phyloP scores from a whole-genome alignment of 2,888 invertebrate genomes.

The Oxystoma pomonae region DNA sequence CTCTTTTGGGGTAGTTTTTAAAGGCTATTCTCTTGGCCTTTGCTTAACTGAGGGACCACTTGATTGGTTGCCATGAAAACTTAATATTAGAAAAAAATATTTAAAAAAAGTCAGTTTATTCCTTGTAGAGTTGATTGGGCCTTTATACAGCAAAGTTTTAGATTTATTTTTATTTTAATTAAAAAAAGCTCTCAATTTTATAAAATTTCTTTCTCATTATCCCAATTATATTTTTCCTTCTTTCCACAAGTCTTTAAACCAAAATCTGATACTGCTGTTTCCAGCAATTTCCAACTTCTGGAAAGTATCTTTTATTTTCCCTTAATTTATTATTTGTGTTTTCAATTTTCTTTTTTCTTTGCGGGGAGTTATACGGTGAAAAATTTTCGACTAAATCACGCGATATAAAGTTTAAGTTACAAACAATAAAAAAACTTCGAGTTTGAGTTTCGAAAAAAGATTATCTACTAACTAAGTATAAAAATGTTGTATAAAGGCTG shows the following conservation, averaged over 20 bases:
- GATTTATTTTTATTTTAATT: conserved; percentile 1
- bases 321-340: not conserved
- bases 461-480: not conserved
- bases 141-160: too few species aligned
- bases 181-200: not conserved
- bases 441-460: not conserved
- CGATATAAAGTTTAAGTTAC: not conserved
- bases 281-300: conserved; percentile 4
- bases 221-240: conserved; percentile 2
- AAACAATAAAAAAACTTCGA: not conserved
- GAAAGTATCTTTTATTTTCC: not conserved
- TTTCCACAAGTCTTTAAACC: conserved; percentile 2
- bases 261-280: conserved; percentile 10
- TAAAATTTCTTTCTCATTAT: not conserved
- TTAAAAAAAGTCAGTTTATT: too few species aligned
- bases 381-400: not conserved
- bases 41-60: too few species aligned
- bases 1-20: too few species aligned
- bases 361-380: too few species aligned
- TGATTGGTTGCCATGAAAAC: too few species aligned
- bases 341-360: not conserved
- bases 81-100: too few species aligned
- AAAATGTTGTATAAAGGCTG: not conserved
- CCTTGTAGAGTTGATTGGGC: too few species aligned
- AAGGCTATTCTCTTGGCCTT: too few species aligned